Evolutionary conservation across 2,888 invertebrate genomes (phyloP).

Genomic region (Agonopterix subpropinquella): DNA sequence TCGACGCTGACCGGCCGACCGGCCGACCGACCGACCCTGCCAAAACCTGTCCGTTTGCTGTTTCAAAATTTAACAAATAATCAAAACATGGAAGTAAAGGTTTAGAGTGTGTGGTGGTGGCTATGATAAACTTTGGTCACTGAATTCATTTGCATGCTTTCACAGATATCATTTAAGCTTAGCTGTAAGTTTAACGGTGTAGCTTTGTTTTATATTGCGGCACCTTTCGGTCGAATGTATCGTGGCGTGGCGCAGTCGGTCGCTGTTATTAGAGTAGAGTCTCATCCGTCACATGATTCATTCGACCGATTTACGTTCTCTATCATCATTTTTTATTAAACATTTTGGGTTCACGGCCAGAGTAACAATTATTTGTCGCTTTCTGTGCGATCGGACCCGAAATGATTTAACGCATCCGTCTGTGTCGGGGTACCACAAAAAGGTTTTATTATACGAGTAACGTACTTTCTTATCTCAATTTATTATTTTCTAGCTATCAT

Average conservation of each 20-base stretch:
- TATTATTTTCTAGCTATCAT: too few relatives aligned
- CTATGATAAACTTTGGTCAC: slow-evolving; percentile 53
- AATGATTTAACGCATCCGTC: neutral
- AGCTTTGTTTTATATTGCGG: slow-evolving; percentile 53
- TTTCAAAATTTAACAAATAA: slow-evolving; percentile 70
- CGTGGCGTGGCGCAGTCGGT: neutral
- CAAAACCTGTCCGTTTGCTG: slow-evolving; percentile 43
- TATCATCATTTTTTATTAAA: slow-evolving; percentile 28
- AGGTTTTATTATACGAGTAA: too few relatives aligned
- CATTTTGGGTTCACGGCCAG: slow-evolving; percentile 57
- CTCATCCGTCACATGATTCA: slow-evolving; percentile 13
- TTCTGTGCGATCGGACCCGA: slow-evolving; percentile 1
- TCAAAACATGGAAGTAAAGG: slow-evolving; percentile 66
- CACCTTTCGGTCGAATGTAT: slow-evolving; percentile 30
- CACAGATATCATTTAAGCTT: slow-evolving; percentile 60
- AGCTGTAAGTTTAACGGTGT: slow-evolving; percentile 51
- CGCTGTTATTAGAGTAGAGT: too few relatives aligned
- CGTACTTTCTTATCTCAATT: too few relatives aligned
- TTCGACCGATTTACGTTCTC: slow-evolving; percentile 30
- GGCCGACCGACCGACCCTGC: slow-evolving; percentile 12
- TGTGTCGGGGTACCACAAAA: too few relatives aligned
- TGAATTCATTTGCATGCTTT: slow-evolving; percentile 70
- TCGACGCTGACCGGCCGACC: slow-evolving; percentile 18
- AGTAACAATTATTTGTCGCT: slow-evolving; percentile 34
- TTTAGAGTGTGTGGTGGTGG: slow-evolving; percentile 76